Evolutionary conservation across 2,113 vertebrate genomes (phyloP).

Genomic region (Cariama cristata): DNA sequence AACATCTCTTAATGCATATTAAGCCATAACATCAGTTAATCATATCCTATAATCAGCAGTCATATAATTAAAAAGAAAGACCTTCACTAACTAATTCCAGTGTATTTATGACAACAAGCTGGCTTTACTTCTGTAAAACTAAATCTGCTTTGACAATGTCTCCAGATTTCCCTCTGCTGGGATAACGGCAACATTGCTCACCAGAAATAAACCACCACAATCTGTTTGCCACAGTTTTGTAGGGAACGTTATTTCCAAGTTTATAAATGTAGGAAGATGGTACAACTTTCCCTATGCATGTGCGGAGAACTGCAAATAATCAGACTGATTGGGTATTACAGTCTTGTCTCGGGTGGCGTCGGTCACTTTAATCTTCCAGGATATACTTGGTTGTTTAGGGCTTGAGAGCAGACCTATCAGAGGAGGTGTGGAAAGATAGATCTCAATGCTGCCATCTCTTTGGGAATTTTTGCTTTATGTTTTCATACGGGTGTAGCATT

Average conservation of each 20-base stretch:
- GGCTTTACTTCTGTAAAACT: not conserved
- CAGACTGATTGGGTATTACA: not conserved
- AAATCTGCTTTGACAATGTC: not conserved
- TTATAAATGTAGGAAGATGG: not conserved
- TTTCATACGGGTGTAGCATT: not conserved
- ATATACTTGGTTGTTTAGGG: not conserved
- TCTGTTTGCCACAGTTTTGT: not conserved
- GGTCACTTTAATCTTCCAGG: not conserved
- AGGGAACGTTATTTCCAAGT: not conserved
- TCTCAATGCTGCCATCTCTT: not conserved
- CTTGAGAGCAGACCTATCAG: not conserved
- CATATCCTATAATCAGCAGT: not conserved
- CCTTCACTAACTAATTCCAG: not conserved
- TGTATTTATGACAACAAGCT: not conserved
- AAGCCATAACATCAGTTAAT: not conserved
- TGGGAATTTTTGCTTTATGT: not conserved
- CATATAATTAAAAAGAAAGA: not conserved
- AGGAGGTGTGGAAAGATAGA: not conserved
- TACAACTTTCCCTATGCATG: not conserved
- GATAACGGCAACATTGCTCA: not conserved
- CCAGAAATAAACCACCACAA: not conserved
- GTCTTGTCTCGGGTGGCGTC: not conserved
- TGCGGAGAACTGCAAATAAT: not conserved
- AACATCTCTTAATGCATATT: not conserved
- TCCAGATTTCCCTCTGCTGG: slow-evolving; percentile 57